Evolutionary conservation across 1,140 invertebrate species (phyloP).

Genomic region (Drosophila obscura): DNA sequence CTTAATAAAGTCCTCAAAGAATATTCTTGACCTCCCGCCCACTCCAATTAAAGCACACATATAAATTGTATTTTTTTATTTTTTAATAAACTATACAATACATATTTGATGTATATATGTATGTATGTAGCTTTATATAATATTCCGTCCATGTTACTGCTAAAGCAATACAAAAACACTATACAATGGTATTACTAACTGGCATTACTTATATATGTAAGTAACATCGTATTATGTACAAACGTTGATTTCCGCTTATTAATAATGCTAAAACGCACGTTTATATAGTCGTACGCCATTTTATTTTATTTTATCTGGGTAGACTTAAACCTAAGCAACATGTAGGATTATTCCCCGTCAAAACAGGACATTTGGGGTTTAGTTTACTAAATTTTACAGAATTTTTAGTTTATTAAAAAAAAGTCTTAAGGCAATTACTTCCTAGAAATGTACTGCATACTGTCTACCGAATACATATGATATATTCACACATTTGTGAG

Average conservation of each 20-base stretch:
- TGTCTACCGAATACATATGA: neutral
- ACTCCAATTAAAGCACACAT: too few relatives aligned
- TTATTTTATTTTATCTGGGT: too few relatives aligned
- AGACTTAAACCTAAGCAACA: too few relatives aligned
- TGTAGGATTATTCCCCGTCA: too few relatives aligned
- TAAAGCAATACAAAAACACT: slow-evolving; percentile 68
- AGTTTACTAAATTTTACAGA: neutral
- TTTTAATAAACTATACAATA: slow-evolving; percentile 35
- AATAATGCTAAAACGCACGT: too few relatives aligned
- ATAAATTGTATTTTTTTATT: neutral
- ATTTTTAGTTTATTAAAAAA: slow-evolving; percentile 27
- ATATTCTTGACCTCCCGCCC: too few relatives aligned
- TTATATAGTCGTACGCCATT: too few relatives aligned
- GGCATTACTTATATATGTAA: slow-evolving; percentile 54
- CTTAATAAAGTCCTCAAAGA: too few relatives aligned
- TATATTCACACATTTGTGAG: slow-evolving; percentile 6
- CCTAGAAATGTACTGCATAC: too few relatives aligned
- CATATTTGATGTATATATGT: slow-evolving; percentile 46
- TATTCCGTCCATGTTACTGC: slow-evolving; percentile 39
- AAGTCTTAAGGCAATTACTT: slow-evolving; percentile 1
- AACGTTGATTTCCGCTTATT: too few relatives aligned
- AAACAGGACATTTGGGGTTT: too few relatives aligned
- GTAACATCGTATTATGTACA: too few relatives aligned
- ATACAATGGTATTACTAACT: slow-evolving; percentile 58
- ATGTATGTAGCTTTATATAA: slow-evolving; percentile 40